Percentiles rank a stretch among this genome's conserved stretches.
These are phyloP conservation scores for Myripristis murdjan DNA, from an alignment of 2,797 vertebrate genomes.

Conservation along the genomic window DNA sequence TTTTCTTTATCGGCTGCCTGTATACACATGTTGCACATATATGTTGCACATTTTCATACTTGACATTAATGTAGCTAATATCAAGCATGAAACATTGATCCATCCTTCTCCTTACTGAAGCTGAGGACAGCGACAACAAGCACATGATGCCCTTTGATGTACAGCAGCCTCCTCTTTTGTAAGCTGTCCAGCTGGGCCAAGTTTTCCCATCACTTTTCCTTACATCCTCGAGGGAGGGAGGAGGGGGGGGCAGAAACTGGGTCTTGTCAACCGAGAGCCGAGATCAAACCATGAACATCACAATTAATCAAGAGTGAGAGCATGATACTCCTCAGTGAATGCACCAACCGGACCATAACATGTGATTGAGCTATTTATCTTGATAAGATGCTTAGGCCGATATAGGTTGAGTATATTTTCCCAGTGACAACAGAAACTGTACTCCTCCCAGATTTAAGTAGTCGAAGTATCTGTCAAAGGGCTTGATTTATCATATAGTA, in stretches of 20 bases:
- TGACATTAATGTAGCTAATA: not conserved
- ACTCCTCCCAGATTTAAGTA: not conserved
- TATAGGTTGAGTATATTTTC: not conserved
- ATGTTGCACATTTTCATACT: conserved; percentile 25
- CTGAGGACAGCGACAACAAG: conserved; percentile 35
- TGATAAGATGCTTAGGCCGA: conserved; percentile 9
- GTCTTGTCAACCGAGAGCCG: conserved; percentile 35
- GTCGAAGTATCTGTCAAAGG: not conserved
- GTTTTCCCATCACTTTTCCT: conserved; percentile 63
- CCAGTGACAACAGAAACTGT: not conserved
- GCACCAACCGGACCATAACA: conserved; percentile 39
- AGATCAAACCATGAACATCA: conserved; percentile 57
- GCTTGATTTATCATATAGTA: not conserved
- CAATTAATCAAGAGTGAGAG: conserved; percentile 79
- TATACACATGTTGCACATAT: not conserved
- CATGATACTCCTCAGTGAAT: conserved; percentile 62
- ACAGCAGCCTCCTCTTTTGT: conserved; percentile 47
- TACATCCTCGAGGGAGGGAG: conserved; percentile 30
- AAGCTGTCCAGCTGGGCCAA: conserved; percentile 45
- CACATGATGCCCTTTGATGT: conserved; percentile 67
- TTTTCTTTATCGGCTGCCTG: not conserved
- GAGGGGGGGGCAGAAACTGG: conserved; percentile 54
- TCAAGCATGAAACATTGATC: conserved; percentile 15
- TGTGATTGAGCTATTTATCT: conserved; percentile 45
- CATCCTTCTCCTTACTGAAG: not conserved